These are phyloP conservation scores for Hippoglossus hippoglossus DNA, from an alignment of 2,797 vertebrate genomes.

Conservation along the genomic window DNA sequence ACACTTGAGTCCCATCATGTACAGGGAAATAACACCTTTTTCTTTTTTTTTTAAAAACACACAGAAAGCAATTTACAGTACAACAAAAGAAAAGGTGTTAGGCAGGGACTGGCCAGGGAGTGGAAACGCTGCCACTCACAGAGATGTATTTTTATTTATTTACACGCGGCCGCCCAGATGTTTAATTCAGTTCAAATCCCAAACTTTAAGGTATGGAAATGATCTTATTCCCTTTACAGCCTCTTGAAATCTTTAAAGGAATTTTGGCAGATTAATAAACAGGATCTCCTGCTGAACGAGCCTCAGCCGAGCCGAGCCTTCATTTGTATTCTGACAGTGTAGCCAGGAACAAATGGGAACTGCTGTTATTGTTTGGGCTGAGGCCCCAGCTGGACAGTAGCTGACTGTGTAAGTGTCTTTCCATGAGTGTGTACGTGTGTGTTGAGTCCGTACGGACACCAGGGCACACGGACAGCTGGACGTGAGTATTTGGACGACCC, in stretches of 20 bases:
- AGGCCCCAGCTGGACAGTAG: slow-evolving; percentile 74
- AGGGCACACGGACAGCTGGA: slow-evolving; percentile 68
- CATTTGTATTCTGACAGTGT: slow-evolving; percentile 62
- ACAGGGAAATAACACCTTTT: neutral
- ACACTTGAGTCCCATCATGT: neutral
- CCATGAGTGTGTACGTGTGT: slow-evolving; percentile 32
- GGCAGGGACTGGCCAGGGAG: no score
- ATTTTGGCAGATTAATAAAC: slow-evolving; percentile 44
- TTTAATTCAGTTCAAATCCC: no score
- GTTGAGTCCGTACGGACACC: slow-evolving; percentile 68
- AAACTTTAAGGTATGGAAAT: slow-evolving; percentile 15
- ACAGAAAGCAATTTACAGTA: no score
- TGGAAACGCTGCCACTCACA: neutral
- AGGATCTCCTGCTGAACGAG: slow-evolving; percentile 20
- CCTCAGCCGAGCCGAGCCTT: slow-evolving; percentile 6
- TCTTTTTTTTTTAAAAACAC: neutral
- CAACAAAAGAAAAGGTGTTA: no score
- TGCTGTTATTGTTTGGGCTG: slow-evolving; percentile 67
- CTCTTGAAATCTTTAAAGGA: slow-evolving; percentile 13
- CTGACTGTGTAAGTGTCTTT: slow-evolving; percentile 41
- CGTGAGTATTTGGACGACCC: slow-evolving; percentile 64
- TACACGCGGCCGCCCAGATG: no score
- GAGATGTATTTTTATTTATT: no score
- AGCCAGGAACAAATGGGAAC: slow-evolving; percentile 59
- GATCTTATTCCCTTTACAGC: slow-evolving; percentile 17